Base-by-base conservation (phyloP, 2,113 vertebrate genomes). In the Hippocampus abdominalis region DNA sequence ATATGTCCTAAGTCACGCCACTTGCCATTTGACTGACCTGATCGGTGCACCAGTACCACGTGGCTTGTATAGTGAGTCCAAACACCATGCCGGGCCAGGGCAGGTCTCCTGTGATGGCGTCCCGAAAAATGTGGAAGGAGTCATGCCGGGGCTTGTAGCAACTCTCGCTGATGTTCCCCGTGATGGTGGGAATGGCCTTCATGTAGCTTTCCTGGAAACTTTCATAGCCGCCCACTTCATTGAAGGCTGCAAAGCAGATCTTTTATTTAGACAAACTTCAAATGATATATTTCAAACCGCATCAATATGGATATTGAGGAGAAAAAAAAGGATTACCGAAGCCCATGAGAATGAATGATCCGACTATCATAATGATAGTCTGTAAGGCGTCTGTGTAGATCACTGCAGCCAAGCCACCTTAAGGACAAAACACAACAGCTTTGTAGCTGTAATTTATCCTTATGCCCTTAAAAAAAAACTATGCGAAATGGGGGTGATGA, bases 311-410 rank as follows among this genome's bases (percentile, higher is more conserved):
- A 23, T 44, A 3, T 23, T 60, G 32, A 36, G 6, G 32, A 6
- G 6, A 36, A 36, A 71, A 66, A 72, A 60, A 32, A 3, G 1
- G 18, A 54, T 93, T 89, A 99, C 97, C 96, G 86, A 94, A 98
- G 21, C 94, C 95, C 84, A 95, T 94, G 1, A 99, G 94, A 81
- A 98, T 93, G 49, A 95, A 88, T 63, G 96, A 96, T 49, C 97
- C 97, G 66, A 96, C 83, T 12, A 99, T 39, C 96, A 99, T 99
- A 84, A 99, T 98, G 29, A 87, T 40, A 0, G 97, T 97, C 82
- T 99, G 97, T 53, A 99, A 80, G 2, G 97, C 94, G 83, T 99
- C 97, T 0, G 97, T 99, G 90, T 98, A 99, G 84, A 99, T 99
- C 80, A 99, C 97, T 42, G 97, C 97, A 1, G 97, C 95, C 71